Evolutionary conservation across 1,140 invertebrate species (phyloP).

Genomic region (Drosophila oshimai): DNA sequence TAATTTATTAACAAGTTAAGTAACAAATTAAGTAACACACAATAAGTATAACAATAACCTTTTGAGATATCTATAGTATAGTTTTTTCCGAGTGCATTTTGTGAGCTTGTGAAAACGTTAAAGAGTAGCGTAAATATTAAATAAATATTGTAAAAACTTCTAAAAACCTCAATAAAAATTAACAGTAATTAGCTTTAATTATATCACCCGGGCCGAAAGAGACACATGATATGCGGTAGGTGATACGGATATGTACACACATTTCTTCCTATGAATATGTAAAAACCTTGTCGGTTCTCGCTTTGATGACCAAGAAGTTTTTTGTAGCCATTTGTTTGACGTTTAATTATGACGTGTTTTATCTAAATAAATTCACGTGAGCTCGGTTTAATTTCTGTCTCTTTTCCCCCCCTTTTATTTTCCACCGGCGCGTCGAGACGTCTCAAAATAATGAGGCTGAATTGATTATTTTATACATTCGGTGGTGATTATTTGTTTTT

Average conservation of each 20-base stretch:
- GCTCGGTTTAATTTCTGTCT: background rate
- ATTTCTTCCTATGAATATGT: slow-evolving; percentile 17
- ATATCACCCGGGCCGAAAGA: slow-evolving; percentile 13
- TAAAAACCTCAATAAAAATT: slow-evolving; percentile 52
- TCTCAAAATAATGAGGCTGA: slow-evolving; percentile 52
- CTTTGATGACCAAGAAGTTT: slow-evolving; percentile 48
- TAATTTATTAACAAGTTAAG: too few relatives aligned
- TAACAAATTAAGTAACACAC: background rate
- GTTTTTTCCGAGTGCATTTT: slow-evolving; percentile 1
- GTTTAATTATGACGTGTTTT: slow-evolving; percentile 50
- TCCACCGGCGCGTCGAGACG: slow-evolving; percentile 18
- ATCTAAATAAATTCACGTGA: slow-evolving; percentile 62
- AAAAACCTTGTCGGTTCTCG: slow-evolving; percentile 37
- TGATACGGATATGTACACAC: background rate
- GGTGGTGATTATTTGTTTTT: slow-evolving; percentile 29
- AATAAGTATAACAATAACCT: too few relatives aligned
- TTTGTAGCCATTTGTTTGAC: slow-evolving; percentile 26
- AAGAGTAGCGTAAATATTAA: slow-evolving; percentile 68
- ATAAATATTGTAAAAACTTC: slow-evolving; percentile 44
- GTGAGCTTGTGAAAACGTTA: slow-evolving; percentile 65
- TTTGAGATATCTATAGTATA: background rate
- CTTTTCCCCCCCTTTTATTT: slow-evolving; percentile 5
- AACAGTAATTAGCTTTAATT: slow-evolving; percentile 64
- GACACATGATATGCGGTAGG: slow-evolving; percentile 1
- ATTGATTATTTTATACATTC: slow-evolving; percentile 49